Evolutionary conservation across 2,113 vertebrate species (phyloP).

Genomic region (Manacus vitellinus): DNA sequence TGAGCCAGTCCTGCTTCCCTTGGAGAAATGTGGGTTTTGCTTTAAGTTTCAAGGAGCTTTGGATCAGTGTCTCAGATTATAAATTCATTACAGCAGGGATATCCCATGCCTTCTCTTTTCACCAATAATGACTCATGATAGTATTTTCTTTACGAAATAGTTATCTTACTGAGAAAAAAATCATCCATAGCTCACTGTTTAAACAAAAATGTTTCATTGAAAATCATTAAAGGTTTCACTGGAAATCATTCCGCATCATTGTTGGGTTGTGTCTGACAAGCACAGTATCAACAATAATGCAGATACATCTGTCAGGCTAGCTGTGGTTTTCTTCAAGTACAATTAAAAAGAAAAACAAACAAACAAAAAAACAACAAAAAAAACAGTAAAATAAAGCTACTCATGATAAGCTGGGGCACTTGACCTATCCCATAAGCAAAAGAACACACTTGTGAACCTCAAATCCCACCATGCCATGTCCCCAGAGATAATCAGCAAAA

Average conservation of each 20-base stretch:
- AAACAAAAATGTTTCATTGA: not conserved
- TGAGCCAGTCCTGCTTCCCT: not conserved
- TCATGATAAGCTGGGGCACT: fast-evolving
- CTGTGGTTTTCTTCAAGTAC: not conserved
- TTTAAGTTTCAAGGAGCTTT: not conserved
- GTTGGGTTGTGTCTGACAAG: not conserved
- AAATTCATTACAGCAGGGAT: not conserved
- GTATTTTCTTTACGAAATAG: not conserved
- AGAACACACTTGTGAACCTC: not conserved
- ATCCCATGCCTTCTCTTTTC: not conserved
- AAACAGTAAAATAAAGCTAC: not conserved
- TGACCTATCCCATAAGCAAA: not conserved
- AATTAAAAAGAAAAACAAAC: not conserved
- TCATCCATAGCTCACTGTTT: not conserved
- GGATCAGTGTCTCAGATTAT: not conserved
- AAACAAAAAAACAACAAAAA: not conserved
- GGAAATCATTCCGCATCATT: not conserved
- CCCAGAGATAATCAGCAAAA: not conserved
- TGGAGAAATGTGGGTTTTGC: not conserved
- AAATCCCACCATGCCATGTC: fast-evolving
- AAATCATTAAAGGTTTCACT: not conserved
- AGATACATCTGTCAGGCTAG: not conserved
- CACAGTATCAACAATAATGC: not conserved
- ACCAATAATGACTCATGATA: not conserved
- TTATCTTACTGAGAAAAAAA: not conserved